Evolutionary conservation across 1,140 invertebrate species (phyloP), one percentile per base, ranked within the genome.

Genomic region (Monomorium pharaonis): DNA sequence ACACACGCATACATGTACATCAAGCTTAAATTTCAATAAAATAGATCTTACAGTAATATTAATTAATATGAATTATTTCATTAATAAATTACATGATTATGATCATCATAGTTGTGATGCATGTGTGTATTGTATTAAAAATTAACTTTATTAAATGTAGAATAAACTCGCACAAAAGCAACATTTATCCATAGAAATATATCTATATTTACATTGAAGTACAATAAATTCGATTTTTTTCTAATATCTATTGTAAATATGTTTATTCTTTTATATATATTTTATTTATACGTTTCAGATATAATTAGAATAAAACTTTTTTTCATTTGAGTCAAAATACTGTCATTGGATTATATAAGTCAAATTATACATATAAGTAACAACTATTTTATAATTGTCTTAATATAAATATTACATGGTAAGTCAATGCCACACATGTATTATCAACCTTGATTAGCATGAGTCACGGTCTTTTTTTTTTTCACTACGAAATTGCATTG

Each of bases 201-300:
- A 86, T 89, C 86, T 89, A 84, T 80, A 87, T 84, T 88, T 83
- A 81, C 62, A 76, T 80, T 81, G 44, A 54, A 86, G 18, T 83
- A 77, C 10, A 89, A 87, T 87, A 89, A 84, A 76, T 1, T 0
- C 51, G n/a, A 69, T 12, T 77, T 54, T 74, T 81, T 75, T 84
- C 16, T 44, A 56, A 74, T 56, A 51, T 42, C 16, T 18, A 21
- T 27, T 76, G 4, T 12, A 58, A 37, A 44, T 2, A 16, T 37
- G n/a, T 67, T 2, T 44, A 67, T 12, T 78, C 12, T 42, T 76
- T 4, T 75, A 7, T 84, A 14, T 67, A 33, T n/a, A 3, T 16
- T 18, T 37, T 21, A 30, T 27, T 58, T 21, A 44, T 30, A 54
- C 16, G 1, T 56, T 27, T 70, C 44, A 56, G 2, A 75, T 47